A percentile compares a stretch with the other conserved stretches of the same genome.
These are phyloP conservation scores for Crotalus viridis DNA, from an alignment of 2,113 vertebrate genomes.

Conservation along the genomic window DNA sequence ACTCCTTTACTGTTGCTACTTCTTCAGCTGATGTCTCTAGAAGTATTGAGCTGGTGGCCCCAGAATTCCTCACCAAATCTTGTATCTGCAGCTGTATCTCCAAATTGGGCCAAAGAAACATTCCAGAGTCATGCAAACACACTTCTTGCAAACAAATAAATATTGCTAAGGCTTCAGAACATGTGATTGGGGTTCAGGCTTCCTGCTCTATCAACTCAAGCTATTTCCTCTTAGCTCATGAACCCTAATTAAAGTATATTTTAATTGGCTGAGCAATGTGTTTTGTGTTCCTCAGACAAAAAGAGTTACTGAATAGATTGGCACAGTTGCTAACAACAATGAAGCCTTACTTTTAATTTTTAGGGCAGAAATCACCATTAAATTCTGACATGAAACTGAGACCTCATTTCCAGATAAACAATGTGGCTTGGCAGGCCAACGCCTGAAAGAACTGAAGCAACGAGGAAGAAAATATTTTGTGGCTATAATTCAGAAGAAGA, in stretches of 20 bases:
- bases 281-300: background rate
- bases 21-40: background rate
- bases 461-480: background rate
- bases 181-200: background rate
- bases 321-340: background rate
- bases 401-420: background rate
- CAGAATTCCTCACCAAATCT: background rate
- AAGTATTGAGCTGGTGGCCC: background rate
- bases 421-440: background rate
- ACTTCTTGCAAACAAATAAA: background rate
- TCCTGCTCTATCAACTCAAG: background rate
- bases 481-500: background rate
- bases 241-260: constrained; percentile 1
- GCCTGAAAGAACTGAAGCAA: background rate
- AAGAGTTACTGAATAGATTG: background rate
- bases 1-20: background rate
- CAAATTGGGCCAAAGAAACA: background rate
- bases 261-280: constrained; percentile 21
- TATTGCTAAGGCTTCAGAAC: background rate
- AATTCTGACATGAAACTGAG: background rate
- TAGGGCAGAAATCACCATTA: background rate
- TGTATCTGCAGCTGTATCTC: background rate
- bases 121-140: background rate
- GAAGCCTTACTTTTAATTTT: background rate
- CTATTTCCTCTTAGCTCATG: constrained; percentile 16